Base-by-base conservation (phyloP, 2,797 vertebrate species). In the Morelia viridis region DNA sequence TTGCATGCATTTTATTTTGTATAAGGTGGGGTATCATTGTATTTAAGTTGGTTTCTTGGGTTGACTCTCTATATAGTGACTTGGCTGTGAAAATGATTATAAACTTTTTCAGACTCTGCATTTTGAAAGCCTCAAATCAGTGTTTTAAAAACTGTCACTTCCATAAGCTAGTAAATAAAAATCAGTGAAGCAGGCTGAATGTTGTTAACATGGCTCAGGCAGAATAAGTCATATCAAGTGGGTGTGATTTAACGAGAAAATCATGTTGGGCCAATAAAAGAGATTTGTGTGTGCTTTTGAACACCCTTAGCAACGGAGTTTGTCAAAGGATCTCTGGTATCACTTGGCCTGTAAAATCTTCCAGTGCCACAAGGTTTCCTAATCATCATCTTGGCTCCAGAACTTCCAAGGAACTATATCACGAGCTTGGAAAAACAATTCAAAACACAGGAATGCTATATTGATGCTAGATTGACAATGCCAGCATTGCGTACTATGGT, bases 91-190 rank as follows among this genome's bases (percentile, higher is more conserved):
- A 90, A 87, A 57, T 65, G 80, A 56, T 93, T 94, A 64, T 50
- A 64, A 93, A 68, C 65, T 3, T 92, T 94, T 46, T 89, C 64
- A 89, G 58, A 88, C 15, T n/a, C 0, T 89, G 50, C 90, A 92
- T 96, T 94, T 94, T 95, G 90, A 87, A 46, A 46, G 58, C 56
- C 91, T 93, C 11, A 64, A 86, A 93, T 94, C 93, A 61, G 92
- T 90, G 53, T 26, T 94, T 94, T 10, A 65, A 71, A 90, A 86
- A 5, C 53, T 9, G 50, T 84, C 0, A 15, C 35, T 83, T 56
- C 86, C 92, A 71, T 15, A 91, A 91, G 90, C 11, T 80, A 89
- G 91, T 91, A 92, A 11, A 65, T 95, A 68, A 95, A 95, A 95
- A 58, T 10, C 64, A 80, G 6, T 19, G 58, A 94, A 28, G 80